Percentiles rank a stretch among this genome's conserved stretches.
phyloP scores from a whole-genome alignment of 1,140 invertebrate species.

The Drosophila rufa region DNA sequence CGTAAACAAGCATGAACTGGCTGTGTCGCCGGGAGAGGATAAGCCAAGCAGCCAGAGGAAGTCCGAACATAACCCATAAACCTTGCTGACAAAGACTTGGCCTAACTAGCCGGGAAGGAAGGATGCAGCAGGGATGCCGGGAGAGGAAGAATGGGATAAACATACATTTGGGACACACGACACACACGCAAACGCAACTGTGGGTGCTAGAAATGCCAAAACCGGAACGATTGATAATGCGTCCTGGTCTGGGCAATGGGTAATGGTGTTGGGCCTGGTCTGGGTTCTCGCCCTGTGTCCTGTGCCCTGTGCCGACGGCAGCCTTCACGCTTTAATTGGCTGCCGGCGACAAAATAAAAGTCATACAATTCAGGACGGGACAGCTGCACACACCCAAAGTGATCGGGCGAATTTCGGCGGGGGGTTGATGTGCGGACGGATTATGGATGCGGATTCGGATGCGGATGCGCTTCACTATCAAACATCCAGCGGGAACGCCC shows the following conservation, averaged over 20 bases:
- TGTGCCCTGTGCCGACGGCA: conserved; percentile 73
- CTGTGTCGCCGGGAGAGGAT: conserved; percentile 30
- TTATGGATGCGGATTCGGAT: conserved; percentile 30
- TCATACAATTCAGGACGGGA: conserved; percentile 67
- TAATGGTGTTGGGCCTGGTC: conserved; percentile 22
- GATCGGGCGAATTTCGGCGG: conserved; percentile 33
- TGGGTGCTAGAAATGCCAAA: conserved; percentile 74
- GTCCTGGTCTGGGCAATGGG: conserved; percentile 45
- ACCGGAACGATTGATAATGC: conserved; percentile 79
- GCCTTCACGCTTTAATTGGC: conserved; percentile 85
- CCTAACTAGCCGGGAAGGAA: conserved; percentile 56
- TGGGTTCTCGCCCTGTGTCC: conserved; percentile 56
- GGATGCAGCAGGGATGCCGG: not conserved
- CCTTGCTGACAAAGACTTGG: conserved; percentile 73
- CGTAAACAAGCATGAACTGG: conserved; percentile 63
- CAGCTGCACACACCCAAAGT: conserved; percentile 51
- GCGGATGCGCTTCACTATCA: conserved; percentile 60
- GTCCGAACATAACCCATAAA: conserved; percentile 56
- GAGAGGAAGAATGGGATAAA: conserved; percentile 51
- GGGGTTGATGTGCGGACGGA: conserved; percentile 43
- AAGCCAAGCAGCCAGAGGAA: conserved; percentile 48
- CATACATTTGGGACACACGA: conserved; percentile 50
- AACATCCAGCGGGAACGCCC: conserved; percentile 56
- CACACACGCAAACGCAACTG: conserved; percentile 29
- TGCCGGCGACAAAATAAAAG: conserved; percentile 75